Conservation (phyloP, 2,888 invertebrate genomes). For the Lochmaea capreae region DNA sequence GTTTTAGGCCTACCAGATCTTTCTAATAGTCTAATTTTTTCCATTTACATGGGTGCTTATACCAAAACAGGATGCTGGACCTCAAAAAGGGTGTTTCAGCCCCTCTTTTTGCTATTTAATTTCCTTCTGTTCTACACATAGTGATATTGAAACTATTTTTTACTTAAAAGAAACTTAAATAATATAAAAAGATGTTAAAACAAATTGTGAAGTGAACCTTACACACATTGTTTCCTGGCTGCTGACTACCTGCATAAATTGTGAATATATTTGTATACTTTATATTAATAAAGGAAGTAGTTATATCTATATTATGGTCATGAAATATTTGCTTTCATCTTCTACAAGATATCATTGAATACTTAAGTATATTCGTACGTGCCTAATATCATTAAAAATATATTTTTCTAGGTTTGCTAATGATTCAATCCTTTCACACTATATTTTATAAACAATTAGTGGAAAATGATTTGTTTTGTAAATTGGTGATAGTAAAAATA, state of each 20-base stretch:
- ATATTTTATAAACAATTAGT: neutral
- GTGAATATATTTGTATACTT: conserved; percentile 2
- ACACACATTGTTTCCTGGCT: conserved; percentile 16
- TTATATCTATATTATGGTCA: conserved; percentile 23
- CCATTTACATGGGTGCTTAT: no score
- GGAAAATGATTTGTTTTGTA: neutral
- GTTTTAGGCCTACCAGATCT: no score
- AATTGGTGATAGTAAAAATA: neutral
- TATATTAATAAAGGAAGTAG: conserved; percentile 32
- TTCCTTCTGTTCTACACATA: no score
- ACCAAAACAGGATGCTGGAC: no score
- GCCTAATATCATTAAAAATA: conserved; percentile 26
- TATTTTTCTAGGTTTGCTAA: conserved; percentile 26
- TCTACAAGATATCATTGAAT: conserved; percentile 22
- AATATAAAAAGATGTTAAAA: neutral
- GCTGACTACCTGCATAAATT: conserved; percentile 10
- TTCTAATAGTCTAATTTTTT: no score
- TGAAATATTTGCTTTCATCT: conserved; percentile 18
- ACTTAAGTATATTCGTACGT: conserved; percentile 23
- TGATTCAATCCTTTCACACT: conserved; percentile 5
- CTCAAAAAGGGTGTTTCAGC: no score
- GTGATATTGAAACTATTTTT: no score
- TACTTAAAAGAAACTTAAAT: neutral
- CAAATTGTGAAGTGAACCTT: conserved; percentile 28
- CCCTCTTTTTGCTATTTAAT: no score